A percentile compares a stretch with the other conserved stretches of the same genome.
Conservation (phyloP, 2,888 invertebrate genomes). For the Torymus texanus region DNA sequence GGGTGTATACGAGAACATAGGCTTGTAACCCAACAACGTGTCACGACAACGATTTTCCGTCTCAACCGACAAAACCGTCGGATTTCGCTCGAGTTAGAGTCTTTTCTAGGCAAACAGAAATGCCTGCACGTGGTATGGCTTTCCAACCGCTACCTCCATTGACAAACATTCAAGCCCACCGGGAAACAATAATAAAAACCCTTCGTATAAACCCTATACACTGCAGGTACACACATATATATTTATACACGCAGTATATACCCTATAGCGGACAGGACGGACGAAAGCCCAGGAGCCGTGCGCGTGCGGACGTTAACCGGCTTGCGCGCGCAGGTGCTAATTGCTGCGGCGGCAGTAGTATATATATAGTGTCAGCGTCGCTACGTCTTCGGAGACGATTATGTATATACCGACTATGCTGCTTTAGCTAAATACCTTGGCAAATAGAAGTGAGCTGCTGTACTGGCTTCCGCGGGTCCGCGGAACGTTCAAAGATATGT, state of each 20-base stretch:
- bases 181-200: conserved; percentile 44
- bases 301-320: conserved; percentile 64
- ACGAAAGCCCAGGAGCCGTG: conserved; percentile 64
- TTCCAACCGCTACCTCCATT: conserved; percentile 54
- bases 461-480: not conserved
- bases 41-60: too few species aligned
- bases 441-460: conserved; percentile 29
- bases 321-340: conserved; percentile 64
- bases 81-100: conserved; percentile 33
- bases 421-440: conserved; percentile 37
- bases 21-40: too few species aligned
- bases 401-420: not conserved
- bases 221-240: not conserved
- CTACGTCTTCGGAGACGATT: conserved; percentile 2
- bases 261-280: not conserved
- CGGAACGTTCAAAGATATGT: conserved; percentile 5
- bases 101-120: conserved; percentile 34
- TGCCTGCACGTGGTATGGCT: not conserved
- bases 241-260: not conserved
- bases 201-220: conserved; percentile 13
- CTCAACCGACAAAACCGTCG: too few species aligned
- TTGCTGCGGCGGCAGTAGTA: conserved; percentile 60
- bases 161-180: conserved; percentile 62
- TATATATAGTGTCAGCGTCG: too few species aligned
- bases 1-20: too few species aligned